Evolutionary conservation across 2,888 invertebrate genomes (phyloP).

Genomic region (Diploptera punctata): DNA sequence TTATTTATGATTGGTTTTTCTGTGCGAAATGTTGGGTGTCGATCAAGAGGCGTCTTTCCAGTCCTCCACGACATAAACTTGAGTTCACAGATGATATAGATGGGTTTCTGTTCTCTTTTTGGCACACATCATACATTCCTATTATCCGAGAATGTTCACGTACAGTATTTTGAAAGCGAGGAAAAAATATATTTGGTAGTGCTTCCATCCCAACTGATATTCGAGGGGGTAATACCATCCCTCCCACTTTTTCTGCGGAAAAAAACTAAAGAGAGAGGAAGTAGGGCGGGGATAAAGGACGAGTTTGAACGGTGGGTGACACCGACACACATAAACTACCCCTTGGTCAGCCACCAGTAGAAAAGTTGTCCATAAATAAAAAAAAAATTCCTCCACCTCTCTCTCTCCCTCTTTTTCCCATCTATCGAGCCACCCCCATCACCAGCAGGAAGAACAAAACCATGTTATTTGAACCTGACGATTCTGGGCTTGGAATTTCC

Average conservation of each 20-base stretch:
- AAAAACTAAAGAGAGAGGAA: conserved; percentile 7
- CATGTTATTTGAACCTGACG: conserved; percentile 10
- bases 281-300: conserved; percentile 30
- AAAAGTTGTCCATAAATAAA: conserved; percentile 30
- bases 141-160: conserved; percentile 8
- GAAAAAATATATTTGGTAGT: conserved; percentile 4
- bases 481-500: conserved; percentile 12
- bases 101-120: neutral
- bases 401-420: neutral
- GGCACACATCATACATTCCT: conserved; percentile 9
- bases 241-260: conserved; percentile 16
- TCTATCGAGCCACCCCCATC: conserved; percentile 25
- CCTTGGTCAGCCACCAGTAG: conserved; percentile 28
- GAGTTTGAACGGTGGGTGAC: conserved; percentile 34
- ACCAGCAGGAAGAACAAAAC: conserved; percentile 26
- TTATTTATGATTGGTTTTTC: too few species aligned
- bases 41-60: neutral
- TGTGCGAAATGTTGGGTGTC: neutral
- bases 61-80: neutral
- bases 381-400: conserved; percentile 18
- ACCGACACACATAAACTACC: conserved; percentile 30
- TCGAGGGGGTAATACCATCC: conserved; percentile 14
- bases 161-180: conserved; percentile 9
- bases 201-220: conserved; percentile 24
- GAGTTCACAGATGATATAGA: neutral